phyloP scores from a whole-genome alignment of 1,140 invertebrate species.

The Lasioglossum albipes region DNA sequence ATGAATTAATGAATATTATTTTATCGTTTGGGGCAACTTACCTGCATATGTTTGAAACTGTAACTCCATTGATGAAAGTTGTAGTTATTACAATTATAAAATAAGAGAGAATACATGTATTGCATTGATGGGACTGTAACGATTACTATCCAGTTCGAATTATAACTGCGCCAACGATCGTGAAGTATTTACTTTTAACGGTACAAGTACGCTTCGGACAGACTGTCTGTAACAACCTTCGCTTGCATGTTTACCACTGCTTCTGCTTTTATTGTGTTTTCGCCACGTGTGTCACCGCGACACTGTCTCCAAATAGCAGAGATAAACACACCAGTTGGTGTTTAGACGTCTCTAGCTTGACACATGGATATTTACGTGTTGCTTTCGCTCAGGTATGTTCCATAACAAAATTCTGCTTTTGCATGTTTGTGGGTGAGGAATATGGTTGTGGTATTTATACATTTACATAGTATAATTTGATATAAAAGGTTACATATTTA shows the following conservation, averaged over 20 bases:
- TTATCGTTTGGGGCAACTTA: no score
- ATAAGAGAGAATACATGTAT: no score
- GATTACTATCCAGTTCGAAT: no score
- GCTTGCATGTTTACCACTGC: slow-evolving; percentile 1
- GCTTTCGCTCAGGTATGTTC: not conserved
- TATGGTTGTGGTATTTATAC: not conserved
- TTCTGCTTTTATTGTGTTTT: slow-evolving; percentile 11
- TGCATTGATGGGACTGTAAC: no score
- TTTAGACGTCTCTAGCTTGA: not conserved
- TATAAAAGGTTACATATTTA: no score
- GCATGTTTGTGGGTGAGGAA: not conserved
- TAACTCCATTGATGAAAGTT: no score
- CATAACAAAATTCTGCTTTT: not conserved
- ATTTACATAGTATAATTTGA: not conserved
- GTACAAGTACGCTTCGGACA: not conserved
- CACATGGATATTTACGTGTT: not conserved
- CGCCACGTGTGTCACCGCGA: no score
- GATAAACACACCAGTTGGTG: not conserved
- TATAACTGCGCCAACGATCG: no score
- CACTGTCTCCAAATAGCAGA: not conserved
- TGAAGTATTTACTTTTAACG: not conserved
- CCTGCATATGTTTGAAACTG: no score
- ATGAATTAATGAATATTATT: no score
- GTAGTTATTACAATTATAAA: no score
- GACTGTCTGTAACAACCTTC: not conserved